Base-by-base conservation (phyloP, 2,888 invertebrate species). In the Sesia bembeciformis region DNA sequence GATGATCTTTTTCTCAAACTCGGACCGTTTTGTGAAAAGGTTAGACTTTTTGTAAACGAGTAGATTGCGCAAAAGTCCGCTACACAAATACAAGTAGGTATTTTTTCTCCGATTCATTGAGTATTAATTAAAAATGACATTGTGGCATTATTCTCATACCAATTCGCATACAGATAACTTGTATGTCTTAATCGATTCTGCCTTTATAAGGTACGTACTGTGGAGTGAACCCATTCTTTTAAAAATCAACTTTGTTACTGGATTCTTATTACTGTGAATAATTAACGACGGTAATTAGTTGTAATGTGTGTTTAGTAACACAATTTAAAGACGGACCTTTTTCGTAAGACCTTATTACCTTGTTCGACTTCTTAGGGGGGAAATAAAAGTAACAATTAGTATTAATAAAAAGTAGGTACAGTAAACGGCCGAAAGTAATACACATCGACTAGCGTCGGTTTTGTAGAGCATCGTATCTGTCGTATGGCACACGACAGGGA, bases 81-180 rank as follows among this genome's bases (percentile, higher is more conserved):
- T 23, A 23, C 23, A 23, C 23, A 23, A 23, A 23, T 23, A 23
- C 23, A 23, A 23, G 46, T 46, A 23, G 46, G 8, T 46, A 46
- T 46, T 46, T 46, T 46, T 46, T 46, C 40, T 51, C 49, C 46
- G 53, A 57, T 58, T 58, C 54, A 57, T 57, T 43, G 46, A 23
- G 40, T 8, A 43, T 59, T 57, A 57, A 57, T 59, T 57, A 59
- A 54, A 40, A 53, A 52, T 59, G 57, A 53, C 59, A 57, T 59
- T 55, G 53, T 55, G 55, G 54, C 56, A 54, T 56, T 56, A 57
- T 54, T 49, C 55, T 54, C 56, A 54, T 51, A 7, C 39, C 41
- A 39, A 42, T 57, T 57, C 53, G 53, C 52, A 52, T 56, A 57
- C 56, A 46, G 52, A 51, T 57, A 51, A n/a, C 49, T 41, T 52